Evolutionary conservation across 2,113 vertebrate species (phyloP).

Genomic region (Larimichthys polyactis): DNA sequence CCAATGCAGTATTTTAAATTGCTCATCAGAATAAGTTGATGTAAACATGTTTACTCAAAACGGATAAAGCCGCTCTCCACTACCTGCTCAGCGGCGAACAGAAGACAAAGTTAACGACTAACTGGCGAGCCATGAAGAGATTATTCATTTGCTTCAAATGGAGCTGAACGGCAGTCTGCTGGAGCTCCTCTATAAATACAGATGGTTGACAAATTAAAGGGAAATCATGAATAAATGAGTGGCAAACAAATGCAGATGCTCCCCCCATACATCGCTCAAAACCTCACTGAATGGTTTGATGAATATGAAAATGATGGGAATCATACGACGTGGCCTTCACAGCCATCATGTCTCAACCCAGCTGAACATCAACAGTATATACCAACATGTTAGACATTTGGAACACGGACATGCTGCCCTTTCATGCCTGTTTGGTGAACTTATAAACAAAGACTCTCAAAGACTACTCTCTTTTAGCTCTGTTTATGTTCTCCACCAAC

Average conservation of each 20-base stretch:
- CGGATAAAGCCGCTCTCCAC: too few species aligned
- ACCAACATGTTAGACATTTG: too few species aligned
- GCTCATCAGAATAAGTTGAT: too few species aligned
- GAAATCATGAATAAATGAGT: neutral
- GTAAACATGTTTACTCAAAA: too few species aligned
- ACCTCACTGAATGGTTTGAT: neutral
- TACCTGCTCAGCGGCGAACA: neutral
- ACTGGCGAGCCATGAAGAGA: neutral
- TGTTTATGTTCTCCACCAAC: neutral
- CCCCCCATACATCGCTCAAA: neutral
- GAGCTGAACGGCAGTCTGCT: neutral
- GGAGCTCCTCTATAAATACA: neutral
- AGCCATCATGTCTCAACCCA: neutral
- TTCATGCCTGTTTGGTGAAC: too few species aligned
- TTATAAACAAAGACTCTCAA: too few species aligned
- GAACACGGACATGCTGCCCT: too few species aligned
- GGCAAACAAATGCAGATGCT: neutral
- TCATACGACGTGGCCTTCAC: neutral
- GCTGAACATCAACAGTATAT: too few species aligned
- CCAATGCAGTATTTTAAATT: too few species aligned
- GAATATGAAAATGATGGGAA: neutral
- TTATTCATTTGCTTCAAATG: neutral
- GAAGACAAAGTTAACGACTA: neutral
- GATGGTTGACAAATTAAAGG: neutral
- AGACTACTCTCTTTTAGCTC: neutral